A percentile compares a stretch with the other conserved stretches of the same genome.
Evolutionary conservation across 2,113 vertebrate genomes (phyloP).

Genomic region (Kryptolebias marmoratus): DNA sequence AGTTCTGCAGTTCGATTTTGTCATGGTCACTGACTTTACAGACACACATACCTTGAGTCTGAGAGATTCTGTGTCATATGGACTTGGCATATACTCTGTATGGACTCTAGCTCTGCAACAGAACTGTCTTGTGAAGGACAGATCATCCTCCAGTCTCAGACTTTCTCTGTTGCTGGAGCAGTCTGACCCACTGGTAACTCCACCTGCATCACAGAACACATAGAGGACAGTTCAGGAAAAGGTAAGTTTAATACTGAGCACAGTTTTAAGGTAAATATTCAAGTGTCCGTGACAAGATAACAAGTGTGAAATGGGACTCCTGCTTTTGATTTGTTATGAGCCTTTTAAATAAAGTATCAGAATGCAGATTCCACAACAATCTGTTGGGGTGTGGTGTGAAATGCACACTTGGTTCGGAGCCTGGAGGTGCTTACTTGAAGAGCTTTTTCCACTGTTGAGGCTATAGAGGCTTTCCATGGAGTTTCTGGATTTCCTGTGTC

Average conservation of each 20-base stretch:
- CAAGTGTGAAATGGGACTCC: neutral
- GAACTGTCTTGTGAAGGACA: constrained; percentile 79
- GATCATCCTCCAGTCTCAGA: constrained; percentile 86
- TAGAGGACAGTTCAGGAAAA: constrained; percentile 12
- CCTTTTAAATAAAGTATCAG: too few species aligned
- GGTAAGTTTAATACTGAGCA: neutral
- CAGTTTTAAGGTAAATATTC: neutral
- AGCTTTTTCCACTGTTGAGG: constrained; percentile 86
- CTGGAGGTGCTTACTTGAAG: constrained; percentile 87
- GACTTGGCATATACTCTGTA: constrained; percentile 91
- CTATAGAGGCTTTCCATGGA: constrained; percentile 92
- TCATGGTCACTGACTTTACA: neutral
- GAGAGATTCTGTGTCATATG: constrained; percentile 92
- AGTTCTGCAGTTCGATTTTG: too few species aligned
- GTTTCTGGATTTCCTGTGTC: constrained; percentile 78
- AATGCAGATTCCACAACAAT: constrained; percentile 33
- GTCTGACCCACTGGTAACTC: constrained; percentile 89
- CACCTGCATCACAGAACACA: constrained; percentile 78
- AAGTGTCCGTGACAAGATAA: neutral
- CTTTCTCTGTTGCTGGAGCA: constrained; percentile 90
- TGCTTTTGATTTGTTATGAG: neutral
- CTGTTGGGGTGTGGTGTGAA: constrained; percentile 17
- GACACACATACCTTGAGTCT: constrained; percentile 87
- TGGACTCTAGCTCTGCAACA: constrained; percentile 91
- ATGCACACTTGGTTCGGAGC: constrained; percentile 14